A percentile compares a stretch with the other conserved stretches of the same genome.
These are phyloP conservation scores for Megatriorchis doriae DNA, from an alignment of 2,113 vertebrate species.

Conservation along the genomic window DNA sequence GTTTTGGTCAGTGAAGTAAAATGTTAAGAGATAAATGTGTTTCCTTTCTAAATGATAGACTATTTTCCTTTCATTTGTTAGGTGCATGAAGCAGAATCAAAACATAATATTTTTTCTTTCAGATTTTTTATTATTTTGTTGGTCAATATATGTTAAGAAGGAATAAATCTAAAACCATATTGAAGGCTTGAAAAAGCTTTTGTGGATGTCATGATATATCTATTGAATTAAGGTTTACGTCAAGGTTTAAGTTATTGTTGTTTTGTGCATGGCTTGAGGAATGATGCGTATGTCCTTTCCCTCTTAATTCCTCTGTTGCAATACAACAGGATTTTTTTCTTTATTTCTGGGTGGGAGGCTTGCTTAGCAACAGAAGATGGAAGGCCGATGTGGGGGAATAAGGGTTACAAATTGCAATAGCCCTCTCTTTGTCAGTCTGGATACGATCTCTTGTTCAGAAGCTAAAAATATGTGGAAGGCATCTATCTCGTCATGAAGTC, in stretches of 20 bases:
- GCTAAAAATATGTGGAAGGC: neutral
- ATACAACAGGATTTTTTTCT: neutral
- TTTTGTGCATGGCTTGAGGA: neutral
- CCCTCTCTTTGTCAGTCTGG: neutral
- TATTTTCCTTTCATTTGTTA: neutral
- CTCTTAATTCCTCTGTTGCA: neutral
- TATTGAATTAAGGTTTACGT: neutral
- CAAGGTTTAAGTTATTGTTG: neutral
- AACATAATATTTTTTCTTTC: neutral
- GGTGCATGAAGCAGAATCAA: neutral
- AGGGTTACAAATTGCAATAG: neutral
- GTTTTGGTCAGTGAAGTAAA: neutral
- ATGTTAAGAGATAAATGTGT: neutral
- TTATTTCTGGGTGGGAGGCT: neutral
- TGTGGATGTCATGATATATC: neutral
- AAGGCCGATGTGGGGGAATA: neutral
- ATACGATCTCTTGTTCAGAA: neutral
- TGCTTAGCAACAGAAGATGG: neutral
- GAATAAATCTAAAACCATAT: neutral
- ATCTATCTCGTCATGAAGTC: neutral
- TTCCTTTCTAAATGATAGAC: neutral
- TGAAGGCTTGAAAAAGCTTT: neutral
- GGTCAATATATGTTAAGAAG: neutral
- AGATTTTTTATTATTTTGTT: neutral
- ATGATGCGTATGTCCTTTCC: neutral